Evolutionary conservation across 2,888 invertebrate genomes (phyloP).

Genomic region (Drosophila tanythrix): DNA sequence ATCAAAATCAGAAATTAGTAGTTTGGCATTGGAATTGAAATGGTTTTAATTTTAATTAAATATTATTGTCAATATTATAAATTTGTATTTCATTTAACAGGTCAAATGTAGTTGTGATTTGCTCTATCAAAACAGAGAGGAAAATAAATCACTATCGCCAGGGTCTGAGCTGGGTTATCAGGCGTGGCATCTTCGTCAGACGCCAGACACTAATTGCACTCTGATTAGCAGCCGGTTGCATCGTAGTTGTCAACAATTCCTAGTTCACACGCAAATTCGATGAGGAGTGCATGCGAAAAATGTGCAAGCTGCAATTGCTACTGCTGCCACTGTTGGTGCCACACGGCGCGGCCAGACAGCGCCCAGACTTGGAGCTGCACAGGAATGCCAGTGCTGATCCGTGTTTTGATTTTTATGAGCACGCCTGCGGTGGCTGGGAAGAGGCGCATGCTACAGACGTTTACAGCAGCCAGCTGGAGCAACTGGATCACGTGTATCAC

Average conservation of each 20-base stretch:
- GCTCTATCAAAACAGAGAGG: neutral
- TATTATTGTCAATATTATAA: neutral
- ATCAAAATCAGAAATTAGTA: too few species aligned
- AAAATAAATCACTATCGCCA: neutral
- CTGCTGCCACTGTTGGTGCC: neutral
- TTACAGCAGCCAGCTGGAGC: constrained; percentile 38
- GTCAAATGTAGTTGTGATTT: neutral
- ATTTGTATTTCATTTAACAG: neutral
- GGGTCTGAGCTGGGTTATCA: constrained; percentile 1
- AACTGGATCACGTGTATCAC: constrained; percentile 51
- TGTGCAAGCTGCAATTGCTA: constrained; percentile 16
- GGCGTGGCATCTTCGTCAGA: constrained; percentile 11
- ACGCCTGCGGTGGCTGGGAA: constrained; percentile 59
- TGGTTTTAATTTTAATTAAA: neutral
- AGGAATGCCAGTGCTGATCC: constrained; percentile 19
- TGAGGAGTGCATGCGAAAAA: constrained; percentile 13
- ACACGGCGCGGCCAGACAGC: constrained; percentile 1
- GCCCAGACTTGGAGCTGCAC: constrained; percentile 24
- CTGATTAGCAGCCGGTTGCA: constrained; percentile 17
- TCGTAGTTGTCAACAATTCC: constrained; percentile 11
- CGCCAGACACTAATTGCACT: neutral
- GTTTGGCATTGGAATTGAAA: too few species aligned
- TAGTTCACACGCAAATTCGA: constrained; percentile 31
- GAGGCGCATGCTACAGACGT: constrained; percentile 7
- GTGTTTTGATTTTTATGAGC: constrained; percentile 55